Evolutionary conservation across 2,797 vertebrate genomes (phyloP), one percentile per base, ranked within the genome.

Genomic region (Cetoscarus ocellatus): DNA sequence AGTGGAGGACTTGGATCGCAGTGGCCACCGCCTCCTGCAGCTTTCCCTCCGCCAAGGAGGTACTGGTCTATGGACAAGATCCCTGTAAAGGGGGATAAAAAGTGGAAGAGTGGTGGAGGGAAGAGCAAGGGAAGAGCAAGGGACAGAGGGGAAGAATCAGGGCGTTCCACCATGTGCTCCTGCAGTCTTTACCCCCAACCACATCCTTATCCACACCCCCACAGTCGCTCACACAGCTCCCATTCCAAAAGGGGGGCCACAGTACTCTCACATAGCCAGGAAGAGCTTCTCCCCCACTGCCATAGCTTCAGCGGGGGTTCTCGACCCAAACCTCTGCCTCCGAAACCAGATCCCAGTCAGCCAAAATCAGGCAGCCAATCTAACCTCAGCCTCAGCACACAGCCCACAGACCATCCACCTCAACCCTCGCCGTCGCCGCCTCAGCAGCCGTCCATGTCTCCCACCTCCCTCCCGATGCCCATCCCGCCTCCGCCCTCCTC

Each of bases 61-160:
- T 98, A 97, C 86, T 98, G 97, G 97, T 98, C 96, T 5, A 96
- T 97, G 38, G 96, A 98, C 91, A 97, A 97, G 88, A 93, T 98
- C 67, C 93, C 94, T 19, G 91, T 95, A 72, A 95, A 95, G 79
- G 90, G 91, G 73, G 94, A 95, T 62, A 95, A 91, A 81, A 94
- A 90, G 67, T 90, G 86, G 88, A 93, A 93, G 51, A 88, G 83
- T 35, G 84, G 82, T 47, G 87, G 90, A n/a, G 87, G 87, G n/a
- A 94, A 91, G 77, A 90, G 82, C 65, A 92, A 93, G 44, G 80
- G 76, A 12, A 82, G 85, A 62, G 67, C 75, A 10, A 82, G 90
- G 78, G 85, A 91, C 81, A 83, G 93, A 82, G 86, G 79, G 51
- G 91, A 86, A 42, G 90, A 88, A 45, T 72, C 83, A 19, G 88